Base-by-base conservation (phyloP, 1,140 invertebrate species). In the Drosophila arizonae region DNA sequence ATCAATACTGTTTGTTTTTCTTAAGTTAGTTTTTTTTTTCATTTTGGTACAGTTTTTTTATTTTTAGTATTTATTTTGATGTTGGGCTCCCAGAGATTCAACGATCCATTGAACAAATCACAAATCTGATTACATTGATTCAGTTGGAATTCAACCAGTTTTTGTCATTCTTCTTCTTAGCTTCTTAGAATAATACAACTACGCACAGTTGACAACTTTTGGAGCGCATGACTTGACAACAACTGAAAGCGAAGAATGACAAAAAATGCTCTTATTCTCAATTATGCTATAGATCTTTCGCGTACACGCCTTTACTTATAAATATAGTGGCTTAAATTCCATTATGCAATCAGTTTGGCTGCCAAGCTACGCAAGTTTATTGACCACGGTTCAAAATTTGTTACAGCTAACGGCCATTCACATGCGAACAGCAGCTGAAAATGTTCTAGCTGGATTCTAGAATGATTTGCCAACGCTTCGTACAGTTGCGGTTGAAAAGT, bases 191-290 rank as follows among this genome's bases (percentile, higher is more conserved):
- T 72, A 81, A 72, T 63, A 74, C 33, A 66, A 72, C 45, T 33
- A 39, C 45, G 55, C 36, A 52, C 60, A 64, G 82, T 87, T 88
- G 84, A 88, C 84, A 88, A 88, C 67, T 88, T 88, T 88, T 84
- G 45, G 64, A 61, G 69, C 36, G 36, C 84, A 88, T 88, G 84
- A 88, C 84, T 88, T 78, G 79, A 41, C 76, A 21, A 1, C 13
- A 10, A 48, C 28, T 39, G 4, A 10, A 17, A 46, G 26, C 51
- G 61, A 51, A 17, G 51, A 63, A 41, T 33, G 28, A 30, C 28
- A 73, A 81, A 78, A 81, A 86, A 87, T 87, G 84, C 84, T 88
- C 85, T 88, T 88, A 88, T 88, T 88, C 85, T 88, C 84, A 88
- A 88, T 88, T 88, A 88, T 89, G 84, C 71, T 88, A 88, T 88